These are phyloP conservation scores for Ptychobarbus kaznakovi DNA, from an alignment of 2,797 vertebrate genomes.

Conservation along the genomic window DNA sequence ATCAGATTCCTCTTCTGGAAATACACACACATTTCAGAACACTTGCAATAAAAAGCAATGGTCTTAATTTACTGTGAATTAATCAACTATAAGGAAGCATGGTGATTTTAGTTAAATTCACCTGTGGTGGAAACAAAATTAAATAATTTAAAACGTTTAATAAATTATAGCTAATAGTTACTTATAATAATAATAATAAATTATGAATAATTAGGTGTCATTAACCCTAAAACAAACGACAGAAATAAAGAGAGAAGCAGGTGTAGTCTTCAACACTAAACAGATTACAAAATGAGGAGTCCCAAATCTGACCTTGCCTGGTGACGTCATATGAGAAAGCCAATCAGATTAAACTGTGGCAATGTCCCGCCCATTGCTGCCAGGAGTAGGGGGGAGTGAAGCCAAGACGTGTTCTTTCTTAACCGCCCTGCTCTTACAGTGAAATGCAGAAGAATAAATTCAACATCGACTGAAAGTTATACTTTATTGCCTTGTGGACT, in stretches of 20 bases:
- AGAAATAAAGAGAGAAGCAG: neutral
- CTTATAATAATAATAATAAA: neutral
- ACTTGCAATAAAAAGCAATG: neutral
- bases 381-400: neutral
- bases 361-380: neutral
- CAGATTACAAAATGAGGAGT: neutral
- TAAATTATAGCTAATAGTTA: neutral
- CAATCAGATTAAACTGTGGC: conserved; percentile 56
- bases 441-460: neutral
- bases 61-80: neutral
- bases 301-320: conserved; percentile 27
- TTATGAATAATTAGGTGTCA: neutral
- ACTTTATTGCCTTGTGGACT: neutral
- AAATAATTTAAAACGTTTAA: neutral
- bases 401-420: neutral
- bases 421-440: neutral
- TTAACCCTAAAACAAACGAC: neutral
- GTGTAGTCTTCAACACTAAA: neutral
- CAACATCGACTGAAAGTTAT: neutral
- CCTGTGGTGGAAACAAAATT: neutral
- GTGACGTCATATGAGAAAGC: conserved; percentile 45
- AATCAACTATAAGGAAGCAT: neutral
- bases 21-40: neutral
- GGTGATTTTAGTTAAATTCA: neutral
- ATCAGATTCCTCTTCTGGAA: neutral